Evolutionary conservation across 2,113 vertebrate species (phyloP), one percentile per base, ranked within the genome.

Genomic region (Toxostoma redivivum): DNA sequence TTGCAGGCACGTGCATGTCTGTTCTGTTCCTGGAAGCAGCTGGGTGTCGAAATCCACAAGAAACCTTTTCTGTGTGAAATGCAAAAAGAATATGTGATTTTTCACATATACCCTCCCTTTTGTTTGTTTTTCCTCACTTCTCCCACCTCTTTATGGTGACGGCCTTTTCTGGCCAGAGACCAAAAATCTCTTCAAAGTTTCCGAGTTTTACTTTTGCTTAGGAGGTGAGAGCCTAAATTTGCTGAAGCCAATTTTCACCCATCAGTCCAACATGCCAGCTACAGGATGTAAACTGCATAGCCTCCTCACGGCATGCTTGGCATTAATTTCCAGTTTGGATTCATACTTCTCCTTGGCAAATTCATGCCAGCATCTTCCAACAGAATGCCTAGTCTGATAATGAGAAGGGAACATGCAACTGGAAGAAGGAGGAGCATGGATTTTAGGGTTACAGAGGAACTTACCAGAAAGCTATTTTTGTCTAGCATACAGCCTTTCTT

Each of bases 1-100:
- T 96, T 96, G 93, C 96, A 97, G 90, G 96, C 97, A 97, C 81
- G 93, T 97, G 96, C 97, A 95, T 90, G 97, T 91, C 95, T 96
- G 69, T 90, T 94, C 81, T 3, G 18, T 81, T 95, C 95, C 89
- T 97, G 96, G 94, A 96, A 97, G 94, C 90, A 96, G 94, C 95
- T 94, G 92, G 78, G 57, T 95, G 81, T 87, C 95, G 94, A 91
- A 96, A 95, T 79, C 60, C 87, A 64, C 19, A 64, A 95, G 81
- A 95, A 97, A 96, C 53, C 64, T 96, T 83, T 71, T 93, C 69
- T 84, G 27, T 84, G 65, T 77, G 81, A 94, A 95, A 70, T 53
- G 44, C 58, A 84, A 45, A 67, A 78, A 88, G 69, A 93, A 72
- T 30, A 56, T 22, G 38, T 71, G 42, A 60, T 74, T 88, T 70